Conservation (phyloP, 2,113 vertebrate species). For the Tautogolabrus adspersus region DNA sequence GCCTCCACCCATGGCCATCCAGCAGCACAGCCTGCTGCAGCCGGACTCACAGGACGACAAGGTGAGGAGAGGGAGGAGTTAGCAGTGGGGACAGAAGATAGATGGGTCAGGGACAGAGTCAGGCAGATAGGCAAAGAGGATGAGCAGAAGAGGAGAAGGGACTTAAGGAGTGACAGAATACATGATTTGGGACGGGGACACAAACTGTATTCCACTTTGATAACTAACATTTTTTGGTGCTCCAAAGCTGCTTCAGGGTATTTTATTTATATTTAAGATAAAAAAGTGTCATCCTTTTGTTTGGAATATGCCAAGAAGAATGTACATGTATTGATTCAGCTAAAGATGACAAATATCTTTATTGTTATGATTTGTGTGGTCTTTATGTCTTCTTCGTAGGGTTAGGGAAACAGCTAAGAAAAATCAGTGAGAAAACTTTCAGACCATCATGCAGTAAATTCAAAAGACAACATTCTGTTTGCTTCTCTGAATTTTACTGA, state of each 20-base stretch:
- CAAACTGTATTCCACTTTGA: not conserved
- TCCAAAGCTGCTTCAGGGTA: not conserved
- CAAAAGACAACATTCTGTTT: no score
- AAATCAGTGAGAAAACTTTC: no score
- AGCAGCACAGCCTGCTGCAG: constrained; percentile 98
- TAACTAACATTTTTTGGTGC: no score
- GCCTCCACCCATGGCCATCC: constrained; percentile 98
- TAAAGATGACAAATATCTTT: no score
- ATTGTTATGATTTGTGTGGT: not conserved
- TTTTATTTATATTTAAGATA: not conserved
- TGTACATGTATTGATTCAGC: not conserved
- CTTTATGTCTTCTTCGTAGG: no score
- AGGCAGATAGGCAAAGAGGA: not conserved
- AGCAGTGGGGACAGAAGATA: not conserved
- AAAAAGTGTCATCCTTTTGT: not conserved
- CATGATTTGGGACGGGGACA: not conserved
- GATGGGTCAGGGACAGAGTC: not conserved
- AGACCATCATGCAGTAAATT: no score
- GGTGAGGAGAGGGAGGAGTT: constrained; percentile 79
- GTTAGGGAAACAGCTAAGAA: no score
- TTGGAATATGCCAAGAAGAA: not conserved
- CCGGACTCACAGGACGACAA: constrained; percentile 97
- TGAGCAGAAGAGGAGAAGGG: not conserved
- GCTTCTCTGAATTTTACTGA: no score
- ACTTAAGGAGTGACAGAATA: not conserved